A percentile compares a stretch with the other conserved stretches of the same genome.
Evolutionary conservation across 2,888 invertebrate genomes (phyloP).

Genomic region (Temnothorax unifasciatus): DNA sequence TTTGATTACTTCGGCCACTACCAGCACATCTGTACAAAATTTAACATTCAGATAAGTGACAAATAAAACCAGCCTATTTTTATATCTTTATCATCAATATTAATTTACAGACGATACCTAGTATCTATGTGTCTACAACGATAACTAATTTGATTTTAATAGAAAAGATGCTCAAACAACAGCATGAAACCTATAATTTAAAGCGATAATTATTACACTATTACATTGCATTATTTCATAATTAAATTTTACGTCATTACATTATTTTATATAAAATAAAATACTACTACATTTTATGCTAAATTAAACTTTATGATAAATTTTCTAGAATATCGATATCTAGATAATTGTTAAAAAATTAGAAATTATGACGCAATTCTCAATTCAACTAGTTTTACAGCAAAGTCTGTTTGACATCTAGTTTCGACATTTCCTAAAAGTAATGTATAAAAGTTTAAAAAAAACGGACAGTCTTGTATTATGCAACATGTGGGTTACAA

Average conservation of each 20-base stretch:
- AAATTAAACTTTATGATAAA: neutral
- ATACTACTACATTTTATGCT: neutral
- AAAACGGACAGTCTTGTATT: neutral
- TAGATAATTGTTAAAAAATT: neutral
- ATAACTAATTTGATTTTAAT: neutral
- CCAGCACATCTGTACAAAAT: conserved; percentile 77
- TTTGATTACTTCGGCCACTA: conserved; percentile 73
- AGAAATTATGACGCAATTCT: neutral
- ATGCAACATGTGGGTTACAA: neutral
- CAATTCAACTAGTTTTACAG: neutral
- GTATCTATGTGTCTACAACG: neutral
- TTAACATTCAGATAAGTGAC: neutral
- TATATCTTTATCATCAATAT: neutral
- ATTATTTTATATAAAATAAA: neutral
- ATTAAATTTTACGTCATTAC: neutral
- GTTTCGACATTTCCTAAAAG: neutral
- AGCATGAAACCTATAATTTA: neutral
- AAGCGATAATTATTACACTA: neutral
- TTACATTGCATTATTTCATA: neutral
- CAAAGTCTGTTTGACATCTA: neutral
- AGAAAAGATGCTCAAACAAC: neutral
- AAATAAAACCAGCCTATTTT: neutral
- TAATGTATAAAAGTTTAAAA: neutral
- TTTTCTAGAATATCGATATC: neutral
- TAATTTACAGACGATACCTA: neutral